Base-by-base conservation (phyloP, 2,113 vertebrate genomes). In the Pomatorhinus ruficollis region DNA sequence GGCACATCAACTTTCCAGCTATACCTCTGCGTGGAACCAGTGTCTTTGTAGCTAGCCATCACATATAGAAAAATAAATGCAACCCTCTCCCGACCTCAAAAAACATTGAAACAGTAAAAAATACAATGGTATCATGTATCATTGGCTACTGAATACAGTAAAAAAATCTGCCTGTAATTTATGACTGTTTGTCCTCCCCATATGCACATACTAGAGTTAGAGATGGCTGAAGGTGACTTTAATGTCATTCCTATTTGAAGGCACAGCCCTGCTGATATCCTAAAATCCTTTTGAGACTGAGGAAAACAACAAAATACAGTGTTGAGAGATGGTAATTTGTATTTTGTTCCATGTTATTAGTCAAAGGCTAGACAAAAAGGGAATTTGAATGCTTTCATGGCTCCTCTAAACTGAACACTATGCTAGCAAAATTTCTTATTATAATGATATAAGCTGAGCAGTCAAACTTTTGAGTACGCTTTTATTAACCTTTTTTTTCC, bases 71-170 rank as follows among this genome's bases (percentile, higher is more conserved):
- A 82, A 87, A 83, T 42, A 63, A 83, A 37, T 37, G 7, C 10
- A 61, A 39, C 1, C 6, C 2, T 47, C 13, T 72, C 47, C 11
- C 4, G 49, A 7, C 5, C 9, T 37, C 44, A 44, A 91, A 54
- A 78, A 75, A 30, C n/a, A 4, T 10, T 35, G 20, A 47, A 89
- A 60, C 15, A 31, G 2, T 63, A 10, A 77, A 15, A 66, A 42
- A 37, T 27, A 12, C 6, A 45, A 3, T 35, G 4, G 5, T 19
- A 37, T 59, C 3, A 11, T 6, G 0, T 33, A 21, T 27, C 11
- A 50, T 11, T 79, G 18, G 9, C 12, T 83, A 35, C 18, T 35
- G 21, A 24, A 65, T 52, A 16, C 2, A 30, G 12, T 50, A 61
- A 22, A 11, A 50, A 49, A 40, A 57, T 27, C 17, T 0, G 0